Evolutionary conservation across 2,113 vertebrate genomes (phyloP), one percentile per base, ranked within the genome.

Genomic region (Vombatus ursinus): DNA sequence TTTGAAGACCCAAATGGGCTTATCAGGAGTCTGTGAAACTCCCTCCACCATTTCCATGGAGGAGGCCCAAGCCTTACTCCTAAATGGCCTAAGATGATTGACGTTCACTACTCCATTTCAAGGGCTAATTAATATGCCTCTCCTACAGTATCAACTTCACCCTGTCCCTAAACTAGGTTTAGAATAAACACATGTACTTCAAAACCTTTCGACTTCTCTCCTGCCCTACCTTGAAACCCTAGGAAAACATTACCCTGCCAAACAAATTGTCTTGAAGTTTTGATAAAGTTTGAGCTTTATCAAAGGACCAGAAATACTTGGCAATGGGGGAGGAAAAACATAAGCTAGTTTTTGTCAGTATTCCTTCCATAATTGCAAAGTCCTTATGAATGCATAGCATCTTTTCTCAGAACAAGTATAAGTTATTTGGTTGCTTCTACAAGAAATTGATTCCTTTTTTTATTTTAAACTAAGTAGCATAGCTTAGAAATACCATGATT

Each of bases 401-500:
- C 44, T 92, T 95, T 96, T 44, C 61, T 93, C 95, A 90, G 91
- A 96, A 93, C 92, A 91, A n/a, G 95, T 51, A 93, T 53, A 95
- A 28, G 68, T 95, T 95, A 50, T 50, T 94, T 96, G 92, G 77
- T 94, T 94, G n/a, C 48, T 95, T 95, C 94, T 95, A 95, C 91
- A 95, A 61, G 53, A 68, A 51, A 91, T 26, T 68, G 54, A 91
- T 91, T 95, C 94, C 51, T 90, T 94, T 97, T 96, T 96, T 49
- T 53, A 24, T 92, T 49, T 49, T 49, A 90, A 93, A 31, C 94
- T 31, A 47, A 94, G 31, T 57, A 96, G 95, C 84, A 89, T 95
- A 84, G 93, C 95, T 52, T 91, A 92, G 96, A 95, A 93, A 11
- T 3, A 31, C 23, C 94, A 19, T 54, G 16, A 10, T 97, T 97